These are phyloP conservation scores for Bathynomus jamesi DNA, from an alignment of 1,140 invertebrate species.

Conservation along the genomic window DNA sequence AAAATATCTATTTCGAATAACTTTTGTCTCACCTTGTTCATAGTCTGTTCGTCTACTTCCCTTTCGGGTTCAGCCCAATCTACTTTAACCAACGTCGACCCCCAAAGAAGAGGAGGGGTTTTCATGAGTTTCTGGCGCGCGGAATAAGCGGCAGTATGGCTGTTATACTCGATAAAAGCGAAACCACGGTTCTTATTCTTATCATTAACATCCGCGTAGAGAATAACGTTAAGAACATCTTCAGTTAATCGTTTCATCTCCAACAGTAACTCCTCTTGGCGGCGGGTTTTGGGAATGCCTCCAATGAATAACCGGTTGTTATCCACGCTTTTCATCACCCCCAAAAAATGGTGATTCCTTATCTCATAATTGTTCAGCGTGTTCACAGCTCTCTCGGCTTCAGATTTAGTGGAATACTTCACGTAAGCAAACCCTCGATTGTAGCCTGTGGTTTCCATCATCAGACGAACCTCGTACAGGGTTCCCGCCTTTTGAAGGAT, in stretches of 20 bases:
- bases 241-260: constrained; percentile 61
- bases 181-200: constrained; percentile 66
- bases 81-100: constrained; percentile 55
- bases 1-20: too few relatives aligned
- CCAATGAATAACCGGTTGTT: constrained; percentile 78
- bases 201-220: constrained; percentile 58
- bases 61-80: constrained; percentile 82
- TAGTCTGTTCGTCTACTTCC: constrained; percentile 62
- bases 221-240: constrained; percentile 62
- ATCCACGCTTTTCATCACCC: constrained; percentile 69
- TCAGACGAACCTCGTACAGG: constrained; percentile 68
- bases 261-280: constrained; percentile 57
- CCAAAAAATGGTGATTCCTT: constrained; percentile 55
- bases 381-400: constrained; percentile 52
- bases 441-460: constrained; percentile 71
- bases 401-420: constrained; percentile 53
- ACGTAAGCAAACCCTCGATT: constrained; percentile 76
- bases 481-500: constrained; percentile 53
- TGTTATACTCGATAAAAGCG: constrained; percentile 78
- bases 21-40: constrained; percentile 57
- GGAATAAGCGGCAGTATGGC: constrained; percentile 70
- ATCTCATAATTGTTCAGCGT: constrained; percentile 63
- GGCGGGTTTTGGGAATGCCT: constrained; percentile 64
- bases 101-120: constrained; percentile 42
- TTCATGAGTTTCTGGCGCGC: constrained; percentile 59